Base-by-base conservation (phyloP, 2,113 vertebrate genomes). In the Megaptera novaeangliae region DNA sequence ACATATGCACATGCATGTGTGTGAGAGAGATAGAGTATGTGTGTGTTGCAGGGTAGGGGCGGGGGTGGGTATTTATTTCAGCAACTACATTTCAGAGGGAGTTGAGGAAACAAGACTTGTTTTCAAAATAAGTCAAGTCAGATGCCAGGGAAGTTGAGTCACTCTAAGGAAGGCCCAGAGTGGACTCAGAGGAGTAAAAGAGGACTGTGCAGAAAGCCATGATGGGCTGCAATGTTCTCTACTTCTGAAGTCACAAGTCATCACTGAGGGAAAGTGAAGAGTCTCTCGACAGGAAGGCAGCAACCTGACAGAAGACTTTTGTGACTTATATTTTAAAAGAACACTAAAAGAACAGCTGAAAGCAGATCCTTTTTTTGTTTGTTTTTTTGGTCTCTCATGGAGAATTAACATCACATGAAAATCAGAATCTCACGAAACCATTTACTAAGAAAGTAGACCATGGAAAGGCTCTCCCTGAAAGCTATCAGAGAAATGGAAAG, bases 401-500 rank as follows among this genome's bases (percentile, higher is more conserved):
- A 97, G 66, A 97, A 92, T 93, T 94, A 97, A 63, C 81, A 97
- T 75, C 85, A 94, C 85, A 93, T 86, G 78, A 93, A 97, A 97
- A 95, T 75, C 66, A 93, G 83, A 91, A 95, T 95, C 87, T 88
- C 64, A 95, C 72, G 23, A 77, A 90, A 95, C 80, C 75, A 91
- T 94, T 98, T 94, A 88, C 34, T 78, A 93, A 91, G 81, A 96
- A 96, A 95, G 59, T 94, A 91, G 96, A 88, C 66, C 93, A 86
- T 63, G 41, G 63, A 91, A 97, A 93, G 69, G 25, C 23, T 66
- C 75, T 87, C 71, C 61, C 66, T 85, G 71, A 94, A 94, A 95
- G 82, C 92, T 94, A 68, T 91, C 71, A 84, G 18, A 49, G 66
- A 92, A 93, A 93, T 68, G 81, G 88, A 93, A 82, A 88, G 55